Conservation (phyloP, 2,888 invertebrate genomes). For the Phaonia tiefii region DNA sequence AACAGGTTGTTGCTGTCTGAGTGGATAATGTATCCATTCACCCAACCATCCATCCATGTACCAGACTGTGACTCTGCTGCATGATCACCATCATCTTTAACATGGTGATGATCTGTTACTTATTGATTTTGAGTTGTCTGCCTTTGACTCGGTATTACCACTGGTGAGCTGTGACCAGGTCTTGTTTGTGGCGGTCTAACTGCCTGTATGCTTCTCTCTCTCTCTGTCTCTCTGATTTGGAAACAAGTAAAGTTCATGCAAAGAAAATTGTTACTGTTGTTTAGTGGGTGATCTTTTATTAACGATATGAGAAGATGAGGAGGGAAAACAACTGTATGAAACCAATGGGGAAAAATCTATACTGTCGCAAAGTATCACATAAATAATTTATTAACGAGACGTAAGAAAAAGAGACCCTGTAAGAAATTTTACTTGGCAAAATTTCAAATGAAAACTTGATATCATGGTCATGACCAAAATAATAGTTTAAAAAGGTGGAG, state of each 20-base stretch:
- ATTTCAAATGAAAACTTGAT: constrained; percentile 30
- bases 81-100: constrained; percentile 48
- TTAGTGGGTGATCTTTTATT: constrained; percentile 52
- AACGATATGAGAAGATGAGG: constrained; percentile 13
- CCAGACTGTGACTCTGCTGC: neutral
- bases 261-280: constrained; percentile 53
- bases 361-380: constrained; percentile 64
- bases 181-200: too few species aligned
- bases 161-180: neutral
- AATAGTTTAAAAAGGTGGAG: neutral
- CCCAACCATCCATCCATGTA: constrained; percentile 11
- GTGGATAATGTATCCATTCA: constrained; percentile 11
- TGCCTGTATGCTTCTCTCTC: neutral
- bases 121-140: constrained; percentile 61
- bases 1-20: constrained; percentile 49
- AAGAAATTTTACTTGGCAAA: constrained; percentile 20
- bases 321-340: neutral
- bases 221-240: neutral
- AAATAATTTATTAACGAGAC: constrained; percentile 48
- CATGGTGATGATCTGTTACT: constrained; percentile 67
- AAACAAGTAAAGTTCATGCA: constrained; percentile 55
- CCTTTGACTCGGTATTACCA: constrained; percentile 14
- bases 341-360: constrained; percentile 57
- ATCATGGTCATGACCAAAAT: constrained; percentile 30
- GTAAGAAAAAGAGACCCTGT: constrained; percentile 45